Conservation (phyloP, 2,797 vertebrate genomes). For the Lycodopsis pacificus region DNA sequence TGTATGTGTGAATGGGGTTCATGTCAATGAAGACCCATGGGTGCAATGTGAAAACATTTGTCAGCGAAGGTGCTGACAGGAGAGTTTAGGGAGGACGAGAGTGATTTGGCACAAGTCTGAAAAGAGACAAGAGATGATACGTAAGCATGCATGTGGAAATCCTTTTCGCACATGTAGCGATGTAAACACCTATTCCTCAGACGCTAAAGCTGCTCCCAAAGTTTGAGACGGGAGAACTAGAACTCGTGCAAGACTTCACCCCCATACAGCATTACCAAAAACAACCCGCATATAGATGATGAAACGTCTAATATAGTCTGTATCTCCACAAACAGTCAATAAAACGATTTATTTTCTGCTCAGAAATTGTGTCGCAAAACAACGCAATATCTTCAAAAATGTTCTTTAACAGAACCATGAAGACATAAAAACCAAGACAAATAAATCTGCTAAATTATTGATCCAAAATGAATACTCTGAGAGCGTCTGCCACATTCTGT, state of each 20-base stretch:
- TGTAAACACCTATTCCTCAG: conserved; percentile 32
- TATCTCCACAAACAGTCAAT: neutral
- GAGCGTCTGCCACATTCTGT: neutral
- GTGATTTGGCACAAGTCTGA: conserved; percentile 29
- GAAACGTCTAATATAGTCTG: neutral
- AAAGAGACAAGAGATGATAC: conserved; percentile 27
- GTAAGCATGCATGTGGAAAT: conserved; percentile 46
- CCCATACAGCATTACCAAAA: neutral
- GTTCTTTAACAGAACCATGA: too few species aligned
- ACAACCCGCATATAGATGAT: neutral
- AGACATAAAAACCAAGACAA: neutral
- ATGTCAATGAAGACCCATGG: conserved; percentile 55
- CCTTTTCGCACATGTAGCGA: conserved; percentile 62
- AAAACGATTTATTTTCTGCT: neutral
- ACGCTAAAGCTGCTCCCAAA: conserved; percentile 30
- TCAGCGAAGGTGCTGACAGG: conserved; percentile 64
- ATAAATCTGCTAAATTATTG: neutral
- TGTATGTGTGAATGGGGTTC: conserved; percentile 64
- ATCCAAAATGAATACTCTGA: neutral
- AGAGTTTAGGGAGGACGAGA: conserved; percentile 45
- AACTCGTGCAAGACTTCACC: neutral
- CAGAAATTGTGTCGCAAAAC: neutral
- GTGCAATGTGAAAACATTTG: conserved; percentile 64
- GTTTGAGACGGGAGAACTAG: conserved; percentile 6
- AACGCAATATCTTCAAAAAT: neutral